Conservation (phyloP, 2,797 vertebrate species). For the Ambastaia sidthimunki region DNA sequence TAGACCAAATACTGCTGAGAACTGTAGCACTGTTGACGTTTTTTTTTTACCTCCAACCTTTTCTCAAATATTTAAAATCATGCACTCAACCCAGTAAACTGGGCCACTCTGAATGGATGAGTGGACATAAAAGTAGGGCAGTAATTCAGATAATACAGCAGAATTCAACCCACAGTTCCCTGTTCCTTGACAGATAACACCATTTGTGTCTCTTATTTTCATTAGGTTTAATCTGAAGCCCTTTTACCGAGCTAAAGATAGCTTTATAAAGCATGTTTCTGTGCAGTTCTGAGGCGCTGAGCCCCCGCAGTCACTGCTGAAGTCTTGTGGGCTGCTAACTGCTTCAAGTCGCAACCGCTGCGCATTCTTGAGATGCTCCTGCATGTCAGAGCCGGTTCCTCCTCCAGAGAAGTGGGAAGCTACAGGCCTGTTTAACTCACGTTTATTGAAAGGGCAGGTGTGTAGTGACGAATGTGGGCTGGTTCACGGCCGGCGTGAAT, state of each 20-base stretch:
- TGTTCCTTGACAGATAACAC: slow-evolving; percentile 9
- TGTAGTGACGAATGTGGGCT: background rate
- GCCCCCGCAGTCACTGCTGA: slow-evolving; percentile 21
- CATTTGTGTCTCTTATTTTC: slow-evolving; percentile 27
- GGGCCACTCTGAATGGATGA: slow-evolving; percentile 37
- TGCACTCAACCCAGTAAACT: slow-evolving; percentile 37
- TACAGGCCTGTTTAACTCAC: background rate
- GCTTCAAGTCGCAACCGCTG: slow-evolving; percentile 41
- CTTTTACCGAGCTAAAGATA: slow-evolving; percentile 30
- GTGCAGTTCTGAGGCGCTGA: slow-evolving; percentile 11
- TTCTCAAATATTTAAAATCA: slow-evolving; percentile 40
- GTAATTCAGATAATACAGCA: slow-evolving; percentile 28
- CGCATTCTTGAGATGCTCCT: slow-evolving; percentile 58
- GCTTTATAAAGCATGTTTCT: slow-evolving; percentile 10
- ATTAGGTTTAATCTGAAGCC: slow-evolving; percentile 31
- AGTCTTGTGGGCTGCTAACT: slow-evolving; percentile 32
- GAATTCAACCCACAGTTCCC: slow-evolving; percentile 24
- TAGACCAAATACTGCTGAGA: background rate
- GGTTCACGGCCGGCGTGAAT: slow-evolving; percentile 14
- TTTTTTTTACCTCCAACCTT: background rate
- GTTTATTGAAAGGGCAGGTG: slow-evolving; percentile 36
- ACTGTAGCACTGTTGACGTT: too few species aligned
- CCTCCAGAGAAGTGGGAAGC: slow-evolving; percentile 25
- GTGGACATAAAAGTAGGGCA: slow-evolving; percentile 44
- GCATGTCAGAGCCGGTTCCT: slow-evolving; percentile 57